phyloP scores from a whole-genome alignment of 1,140 invertebrate species.

The Drosophila busckii region DNA sequence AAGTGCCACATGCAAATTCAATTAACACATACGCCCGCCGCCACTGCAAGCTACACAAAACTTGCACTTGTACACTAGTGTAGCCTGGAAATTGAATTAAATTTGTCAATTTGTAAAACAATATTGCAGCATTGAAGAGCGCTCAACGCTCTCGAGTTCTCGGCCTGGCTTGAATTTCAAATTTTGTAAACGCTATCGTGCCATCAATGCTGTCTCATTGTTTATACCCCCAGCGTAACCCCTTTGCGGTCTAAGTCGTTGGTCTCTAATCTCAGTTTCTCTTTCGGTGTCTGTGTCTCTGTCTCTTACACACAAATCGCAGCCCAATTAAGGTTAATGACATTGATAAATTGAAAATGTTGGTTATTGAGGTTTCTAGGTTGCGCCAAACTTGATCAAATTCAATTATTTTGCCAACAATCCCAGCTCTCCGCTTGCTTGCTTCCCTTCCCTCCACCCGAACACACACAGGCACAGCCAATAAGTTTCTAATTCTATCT shows the following conservation, averaged over 20 bases:
- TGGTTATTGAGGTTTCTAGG: slow-evolving; percentile 63
- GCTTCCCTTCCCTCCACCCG: background rate
- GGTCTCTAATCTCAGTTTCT: slow-evolving; percentile 28
- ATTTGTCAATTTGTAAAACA: slow-evolving; percentile 17
- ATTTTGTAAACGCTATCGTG: too few species aligned
- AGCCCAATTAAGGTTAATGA: slow-evolving; percentile 65
- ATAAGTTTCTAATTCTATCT: slow-evolving; percentile 1
- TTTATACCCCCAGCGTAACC: too few species aligned
- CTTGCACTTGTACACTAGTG: slow-evolving; percentile 19
- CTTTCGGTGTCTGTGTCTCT: slow-evolving; percentile 2
- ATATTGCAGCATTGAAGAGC: slow-evolving; percentile 11
- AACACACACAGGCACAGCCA: background rate
- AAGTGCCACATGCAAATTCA: slow-evolving; percentile 53
- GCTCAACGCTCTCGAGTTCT: too few species aligned
- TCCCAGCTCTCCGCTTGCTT: background rate
- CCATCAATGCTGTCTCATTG: too few species aligned
- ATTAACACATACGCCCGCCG: slow-evolving; percentile 28
- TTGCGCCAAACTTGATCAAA: slow-evolving; percentile 47
- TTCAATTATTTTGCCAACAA: slow-evolving; percentile 58
- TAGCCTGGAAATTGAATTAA: slow-evolving; percentile 45
- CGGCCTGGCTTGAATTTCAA: too few species aligned
- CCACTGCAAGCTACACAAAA: background rate
- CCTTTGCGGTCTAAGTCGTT: too few species aligned
- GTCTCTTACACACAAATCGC: slow-evolving; percentile 3
- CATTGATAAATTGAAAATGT: slow-evolving; percentile 62